These are phyloP conservation scores for Macropus fuliginosus DNA, from an alignment of 2,797 vertebrate genomes.

Conservation along the genomic window DNA sequence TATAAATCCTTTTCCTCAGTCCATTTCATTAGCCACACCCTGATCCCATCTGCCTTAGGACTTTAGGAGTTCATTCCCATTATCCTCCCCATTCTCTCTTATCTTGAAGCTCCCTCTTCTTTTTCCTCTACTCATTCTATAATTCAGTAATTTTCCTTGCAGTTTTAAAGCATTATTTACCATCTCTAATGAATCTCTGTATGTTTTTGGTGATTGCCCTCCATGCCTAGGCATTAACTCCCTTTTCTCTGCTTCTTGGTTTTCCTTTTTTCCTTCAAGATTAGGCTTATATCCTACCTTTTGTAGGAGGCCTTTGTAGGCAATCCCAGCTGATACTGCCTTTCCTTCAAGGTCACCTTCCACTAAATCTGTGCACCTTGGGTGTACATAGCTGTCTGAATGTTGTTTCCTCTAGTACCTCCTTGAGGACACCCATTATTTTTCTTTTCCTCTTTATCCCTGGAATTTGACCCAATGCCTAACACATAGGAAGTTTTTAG, in stretches of 20 bases:
- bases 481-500: neutral
- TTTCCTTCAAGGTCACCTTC: neutral
- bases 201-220: neutral
- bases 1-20: neutral
- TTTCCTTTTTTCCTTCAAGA: neutral
- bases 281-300: neutral
- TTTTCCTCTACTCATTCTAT: neutral
- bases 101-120: neutral
- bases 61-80: neutral
- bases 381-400: neutral
- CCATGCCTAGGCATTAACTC: neutral
- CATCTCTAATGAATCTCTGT: neutral
- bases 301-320: neutral
- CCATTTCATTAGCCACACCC: neutral
- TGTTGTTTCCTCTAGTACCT: neutral
- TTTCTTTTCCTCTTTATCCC: neutral
- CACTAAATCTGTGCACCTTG: neutral
- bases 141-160: neutral
- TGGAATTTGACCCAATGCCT: neutral
- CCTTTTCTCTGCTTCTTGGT: neutral
- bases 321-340: neutral
- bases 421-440: too few species aligned
- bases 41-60: neutral
- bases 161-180: neutral
- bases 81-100: neutral